phyloP scores from a whole-genome alignment of 2,113 vertebrate genomes.

The Dicentrarchus labrax region DNA sequence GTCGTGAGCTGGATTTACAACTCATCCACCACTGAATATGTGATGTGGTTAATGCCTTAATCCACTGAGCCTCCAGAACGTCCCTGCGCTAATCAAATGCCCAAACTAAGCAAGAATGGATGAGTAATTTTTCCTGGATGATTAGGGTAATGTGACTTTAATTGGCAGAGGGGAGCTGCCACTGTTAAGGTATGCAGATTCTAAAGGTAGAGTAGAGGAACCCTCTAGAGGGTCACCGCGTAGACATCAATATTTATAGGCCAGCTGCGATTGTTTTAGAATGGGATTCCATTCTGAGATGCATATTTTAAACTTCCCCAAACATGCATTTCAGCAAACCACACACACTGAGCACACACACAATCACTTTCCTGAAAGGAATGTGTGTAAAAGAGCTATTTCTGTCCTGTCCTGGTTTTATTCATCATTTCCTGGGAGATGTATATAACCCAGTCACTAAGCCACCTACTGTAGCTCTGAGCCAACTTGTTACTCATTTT shows the following conservation, averaged over 20 bases:
- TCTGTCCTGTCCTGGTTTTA: no score
- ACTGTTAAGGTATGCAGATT: slow-evolving; percentile 19
- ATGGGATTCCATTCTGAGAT: not conserved
- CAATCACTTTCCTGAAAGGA: not conserved
- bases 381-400: no score
- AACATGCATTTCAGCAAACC: not conserved
- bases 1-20: not conserved
- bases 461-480: no score
- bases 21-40: slow-evolving; percentile 8
- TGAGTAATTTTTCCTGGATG: slow-evolving; percentile 37
- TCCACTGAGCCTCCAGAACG: slow-evolving; percentile 15
- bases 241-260: not conserved
- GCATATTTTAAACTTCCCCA: not conserved
- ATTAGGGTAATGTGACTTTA: slow-evolving; percentile 63
- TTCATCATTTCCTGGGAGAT: no score
- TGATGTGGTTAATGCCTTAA: slow-evolving; percentile 14
- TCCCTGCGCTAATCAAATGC: slow-evolving; percentile 26
- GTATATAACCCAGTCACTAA: no score
- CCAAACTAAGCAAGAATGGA: slow-evolving; percentile 50
- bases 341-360: not conserved
- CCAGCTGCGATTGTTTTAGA: not conserved
- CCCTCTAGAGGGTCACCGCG: not conserved
- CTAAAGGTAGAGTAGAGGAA: slow-evolving; percentile 8
- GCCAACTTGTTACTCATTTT: no score
- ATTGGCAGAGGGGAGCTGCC: slow-evolving; percentile 37